phyloP scores from a whole-genome alignment of 2,797 vertebrate species.

The Epinephelus awoara region DNA sequence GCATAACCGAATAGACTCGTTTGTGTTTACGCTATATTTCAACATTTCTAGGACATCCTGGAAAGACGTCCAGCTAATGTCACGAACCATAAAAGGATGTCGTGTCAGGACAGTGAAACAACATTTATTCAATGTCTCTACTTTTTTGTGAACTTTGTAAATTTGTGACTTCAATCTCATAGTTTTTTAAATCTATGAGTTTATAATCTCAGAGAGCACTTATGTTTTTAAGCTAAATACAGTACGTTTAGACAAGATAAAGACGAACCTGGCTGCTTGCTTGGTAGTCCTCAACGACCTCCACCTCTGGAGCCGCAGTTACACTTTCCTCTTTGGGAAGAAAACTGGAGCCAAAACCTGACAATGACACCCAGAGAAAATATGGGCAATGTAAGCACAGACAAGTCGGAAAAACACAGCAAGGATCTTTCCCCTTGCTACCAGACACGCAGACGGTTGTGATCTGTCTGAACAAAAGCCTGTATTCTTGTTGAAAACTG shows the following conservation, averaged over 20 bases:
- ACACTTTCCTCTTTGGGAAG: slow-evolving; percentile 95
- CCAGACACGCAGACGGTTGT: slow-evolving; percentile 55
- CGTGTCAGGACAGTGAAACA: too few relatives aligned
- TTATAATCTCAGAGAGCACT: too few relatives aligned
- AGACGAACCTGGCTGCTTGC: slow-evolving; percentile 90
- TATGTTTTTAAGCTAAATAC: too few relatives aligned
- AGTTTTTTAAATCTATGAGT: too few relatives aligned
- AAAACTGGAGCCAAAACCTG: slow-evolving; percentile 97
- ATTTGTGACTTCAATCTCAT: too few relatives aligned
- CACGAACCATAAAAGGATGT: too few relatives aligned
- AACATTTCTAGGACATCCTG: too few relatives aligned
- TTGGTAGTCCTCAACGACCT: slow-evolving; percentile 89
- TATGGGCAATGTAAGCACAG: slow-evolving; percentile 54
- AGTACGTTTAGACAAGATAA: background rate
- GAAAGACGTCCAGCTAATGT: too few relatives aligned
- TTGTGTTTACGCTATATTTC: too few relatives aligned
- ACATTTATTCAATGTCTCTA: too few relatives aligned
- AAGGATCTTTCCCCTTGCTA: slow-evolving; percentile 66
- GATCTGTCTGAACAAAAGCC: slow-evolving; percentile 62
- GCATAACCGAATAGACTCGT: too few relatives aligned
- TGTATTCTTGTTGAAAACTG: slow-evolving; percentile 55
- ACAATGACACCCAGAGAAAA: slow-evolving; percentile 66
- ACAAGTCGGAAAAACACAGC: slow-evolving; percentile 58
- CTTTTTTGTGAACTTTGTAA: too few relatives aligned
- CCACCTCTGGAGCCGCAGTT: slow-evolving; percentile 88